Percentiles rank a stretch among this genome's conserved stretches.
These are phyloP conservation scores for Dysmachus trigonus DNA, from an alignment of 2,888 invertebrate genomes.

Conservation along the genomic window DNA sequence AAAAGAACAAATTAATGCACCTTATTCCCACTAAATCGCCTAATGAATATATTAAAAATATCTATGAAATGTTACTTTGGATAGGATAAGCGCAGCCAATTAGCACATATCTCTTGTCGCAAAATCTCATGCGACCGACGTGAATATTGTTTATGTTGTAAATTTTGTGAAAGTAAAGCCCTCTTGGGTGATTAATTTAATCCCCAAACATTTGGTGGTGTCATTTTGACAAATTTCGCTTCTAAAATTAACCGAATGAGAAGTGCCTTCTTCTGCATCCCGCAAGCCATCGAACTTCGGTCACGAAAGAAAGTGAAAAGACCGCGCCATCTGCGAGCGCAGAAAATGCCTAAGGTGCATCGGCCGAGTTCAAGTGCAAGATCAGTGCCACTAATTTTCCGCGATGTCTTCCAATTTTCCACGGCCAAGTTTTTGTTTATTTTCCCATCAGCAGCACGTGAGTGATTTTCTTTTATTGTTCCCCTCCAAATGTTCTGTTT, in stretches of 20 bases:
- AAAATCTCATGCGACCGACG: not conserved
- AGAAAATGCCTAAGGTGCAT: constrained; percentile 2
- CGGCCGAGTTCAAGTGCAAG: constrained; percentile 42
- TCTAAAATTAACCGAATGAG: not conserved
- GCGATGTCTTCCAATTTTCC: constrained; percentile 1
- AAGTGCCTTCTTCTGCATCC: not conserved
- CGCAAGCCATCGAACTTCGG: not conserved
- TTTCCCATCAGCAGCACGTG: constrained; percentile 2
- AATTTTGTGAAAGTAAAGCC: not conserved
- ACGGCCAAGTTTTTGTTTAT: constrained; percentile 18
- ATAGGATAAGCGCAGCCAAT: not conserved
- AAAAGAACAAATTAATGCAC: not conserved
- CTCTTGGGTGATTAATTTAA: not conserved
- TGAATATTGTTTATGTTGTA: not conserved
- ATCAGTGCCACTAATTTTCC: constrained; percentile 27
- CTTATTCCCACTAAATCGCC: not conserved
- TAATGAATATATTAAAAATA: not conserved
- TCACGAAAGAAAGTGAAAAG: not conserved
- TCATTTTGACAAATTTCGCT: not conserved
- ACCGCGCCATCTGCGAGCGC: not conserved
- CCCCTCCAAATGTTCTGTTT: not conserved
- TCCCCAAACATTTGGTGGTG: not conserved
- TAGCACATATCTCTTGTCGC: not conserved
- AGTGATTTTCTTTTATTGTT: constrained; percentile 16
- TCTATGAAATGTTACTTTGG: not conserved